Evolutionary conservation across 2,113 vertebrate species (phyloP), one percentile per base, ranked within the genome.

Genomic region (Colistium nudipinnis): DNA sequence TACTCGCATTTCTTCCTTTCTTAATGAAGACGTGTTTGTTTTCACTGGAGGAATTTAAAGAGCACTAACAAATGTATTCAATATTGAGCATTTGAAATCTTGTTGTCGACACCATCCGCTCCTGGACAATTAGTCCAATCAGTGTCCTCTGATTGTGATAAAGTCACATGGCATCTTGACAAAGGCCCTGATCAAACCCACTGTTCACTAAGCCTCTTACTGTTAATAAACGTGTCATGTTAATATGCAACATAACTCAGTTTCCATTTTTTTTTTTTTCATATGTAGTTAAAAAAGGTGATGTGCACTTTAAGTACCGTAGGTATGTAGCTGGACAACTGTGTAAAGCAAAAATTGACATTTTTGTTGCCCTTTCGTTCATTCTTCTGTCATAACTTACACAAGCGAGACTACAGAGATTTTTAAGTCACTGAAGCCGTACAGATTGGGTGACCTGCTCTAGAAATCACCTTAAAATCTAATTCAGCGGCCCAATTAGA

Each of bases 1-100:
- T n/a, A n/a, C n/a, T n/a, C n/a, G n/a, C n/a, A n/a, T n/a, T n/a
- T 54, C 38, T 53, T 69, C 43, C 43, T 62, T 45, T 43, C 61
- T 60, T 69, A 8, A 54, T 43, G 22, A 35, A 60, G 27, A 63
- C 19, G 27, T 55, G 55, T 53, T 39, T 76, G 17, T 36, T 64
- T 38, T 67, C 24, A 20, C 7, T 4, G n/a, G 4, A 62, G 65
- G 51, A 24, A 70, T 41, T 24, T 17, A 52, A 75, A n/a, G 51
- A 20, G 4, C 17, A 28, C 8, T 20, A 24, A 55, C 28, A 19
- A 36, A 77, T 53, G 68, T 35, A 83, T 45, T 28, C 61, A 62
- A 39, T 38, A 63, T 61, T 35, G 27, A 66, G 44, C 30, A n/a
- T n/a, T n/a, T n/a, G n/a, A n/a, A n/a, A n/a, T 69, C 33, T 54